Conservation (phyloP, 2,797 vertebrate species). For the Carduelis carduelis region DNA sequence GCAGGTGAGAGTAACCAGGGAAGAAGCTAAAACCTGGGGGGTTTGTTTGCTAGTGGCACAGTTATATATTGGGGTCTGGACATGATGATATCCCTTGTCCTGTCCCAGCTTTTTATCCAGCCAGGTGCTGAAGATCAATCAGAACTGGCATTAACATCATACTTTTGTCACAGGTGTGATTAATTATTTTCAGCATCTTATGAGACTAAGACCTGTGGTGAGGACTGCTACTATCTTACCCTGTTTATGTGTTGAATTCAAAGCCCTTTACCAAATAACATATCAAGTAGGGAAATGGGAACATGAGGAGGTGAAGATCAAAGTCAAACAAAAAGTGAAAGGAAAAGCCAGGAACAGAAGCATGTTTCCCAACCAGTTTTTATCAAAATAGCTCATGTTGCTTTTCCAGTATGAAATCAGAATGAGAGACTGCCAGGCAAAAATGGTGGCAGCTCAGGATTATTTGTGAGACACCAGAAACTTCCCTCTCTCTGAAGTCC, state of each 20-base stretch:
- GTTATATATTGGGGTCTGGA: no score
- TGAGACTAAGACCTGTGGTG: background rate
- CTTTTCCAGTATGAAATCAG: background rate
- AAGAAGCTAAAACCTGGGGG: background rate
- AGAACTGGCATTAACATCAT: rapidly evolving
- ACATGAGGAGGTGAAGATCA: background rate
- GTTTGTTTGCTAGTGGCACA: background rate
- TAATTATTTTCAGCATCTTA: background rate
- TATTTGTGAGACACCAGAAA: background rate
- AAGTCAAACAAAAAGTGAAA: background rate
- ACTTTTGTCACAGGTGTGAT: background rate
- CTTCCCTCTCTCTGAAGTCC: background rate
- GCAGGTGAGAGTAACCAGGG: background rate
- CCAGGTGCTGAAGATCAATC: background rate
- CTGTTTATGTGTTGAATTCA: background rate
- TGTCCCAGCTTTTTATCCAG: background rate
- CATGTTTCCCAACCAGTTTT: background rate
- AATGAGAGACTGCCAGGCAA: background rate
- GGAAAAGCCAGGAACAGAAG: background rate
- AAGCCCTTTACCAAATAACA: background rate
- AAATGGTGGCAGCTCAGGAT: background rate
- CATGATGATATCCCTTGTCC: background rate
- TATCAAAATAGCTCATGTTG: background rate
- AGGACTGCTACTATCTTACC: background rate
- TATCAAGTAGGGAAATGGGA: background rate